Base-by-base conservation (phyloP, 2,888 invertebrate species). In the Trachelus troglodyta region DNA sequence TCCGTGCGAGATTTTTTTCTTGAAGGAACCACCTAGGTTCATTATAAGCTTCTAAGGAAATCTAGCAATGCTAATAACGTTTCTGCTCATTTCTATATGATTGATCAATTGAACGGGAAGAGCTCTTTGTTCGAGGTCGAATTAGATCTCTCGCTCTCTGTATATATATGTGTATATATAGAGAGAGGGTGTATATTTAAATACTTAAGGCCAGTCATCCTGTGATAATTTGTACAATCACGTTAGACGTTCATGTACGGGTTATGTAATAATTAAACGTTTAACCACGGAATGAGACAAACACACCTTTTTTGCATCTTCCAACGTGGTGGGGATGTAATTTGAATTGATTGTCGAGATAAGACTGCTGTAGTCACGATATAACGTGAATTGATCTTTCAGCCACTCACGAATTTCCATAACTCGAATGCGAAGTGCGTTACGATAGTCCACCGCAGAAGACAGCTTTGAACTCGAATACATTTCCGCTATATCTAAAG, bases 381-480 rank as follows among this genome's bases (percentile, higher is more conserved):
- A 89, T 68, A 88, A 78, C 3, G 83, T 76, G 69, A 88, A 88
- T 78, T 89, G 89, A 80, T 89, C 87, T 76, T 87, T 88, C 34
- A 89, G 73, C 87, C 88, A 87, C n/a, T 84, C 84, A 31, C 83
- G 87, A 81, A 89, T 88, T 69, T 81, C 82, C n/a, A 75, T 68
- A 11, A 89, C 69, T 75, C 83, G 85, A 74, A 85, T 83, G 35
- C 81, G 84, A 69, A 87, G 69, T 74, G 56, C 56, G 9, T 34
- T 34, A 11, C 15, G 69, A 31, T 75, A 71, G 34, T 74, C 34
- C 23, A 31, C 23, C 11, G 69, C 15, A 3, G 40, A 37, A 76
- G 33, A 31, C n/a, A 35, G n/a, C 9, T 34, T 11, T 69, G 34
- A 33, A 6, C 33, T 75, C 30, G 35, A 76, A 76, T 56, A 23